A percentile compares a stretch with the other conserved stretches of the same genome.
Evolutionary conservation across 1,140 invertebrate species (phyloP).

Genomic region (Hirudo medicinalis): DNA sequence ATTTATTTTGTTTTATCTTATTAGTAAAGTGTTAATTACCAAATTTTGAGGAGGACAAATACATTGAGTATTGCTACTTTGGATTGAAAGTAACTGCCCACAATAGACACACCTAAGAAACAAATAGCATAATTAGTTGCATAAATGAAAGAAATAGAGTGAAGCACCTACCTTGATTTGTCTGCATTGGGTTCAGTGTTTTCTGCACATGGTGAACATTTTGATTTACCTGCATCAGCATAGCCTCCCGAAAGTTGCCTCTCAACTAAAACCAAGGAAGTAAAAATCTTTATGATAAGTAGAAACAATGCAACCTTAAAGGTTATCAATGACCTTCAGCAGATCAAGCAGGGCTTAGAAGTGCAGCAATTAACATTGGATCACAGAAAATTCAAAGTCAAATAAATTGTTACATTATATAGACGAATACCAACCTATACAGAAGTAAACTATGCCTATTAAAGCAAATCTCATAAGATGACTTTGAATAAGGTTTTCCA

Average conservation of each 20-base stretch:
- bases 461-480: slow-evolving; percentile 46
- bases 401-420: too few relatives aligned
- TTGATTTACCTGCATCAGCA: background rate
- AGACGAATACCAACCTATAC: slow-evolving; percentile 36
- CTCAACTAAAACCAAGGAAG: background rate
- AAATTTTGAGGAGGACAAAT: slow-evolving; percentile 20
- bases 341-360: too few relatives aligned
- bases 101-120: slow-evolving; percentile 30
- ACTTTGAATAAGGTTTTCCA: too few relatives aligned
- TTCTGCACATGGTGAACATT: background rate
- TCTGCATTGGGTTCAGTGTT: background rate
- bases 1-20: background rate
- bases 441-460: slow-evolving; percentile 41
- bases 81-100: slow-evolving; percentile 26
- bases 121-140: background rate
- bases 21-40: background rate
- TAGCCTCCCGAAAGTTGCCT: background rate
- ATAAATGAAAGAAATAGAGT: background rate
- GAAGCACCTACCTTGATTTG: background rate
- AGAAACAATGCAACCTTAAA: too few relatives aligned
- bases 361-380: too few relatives aligned
- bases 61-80: slow-evolving; percentile 17
- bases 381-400: too few relatives aligned
- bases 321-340: too few relatives aligned
- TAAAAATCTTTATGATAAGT: background rate